Evolutionary conservation across 2,113 vertebrate genomes (phyloP), one percentile per base, ranked within the genome.

Genomic region (Alouatta palliata): DNA sequence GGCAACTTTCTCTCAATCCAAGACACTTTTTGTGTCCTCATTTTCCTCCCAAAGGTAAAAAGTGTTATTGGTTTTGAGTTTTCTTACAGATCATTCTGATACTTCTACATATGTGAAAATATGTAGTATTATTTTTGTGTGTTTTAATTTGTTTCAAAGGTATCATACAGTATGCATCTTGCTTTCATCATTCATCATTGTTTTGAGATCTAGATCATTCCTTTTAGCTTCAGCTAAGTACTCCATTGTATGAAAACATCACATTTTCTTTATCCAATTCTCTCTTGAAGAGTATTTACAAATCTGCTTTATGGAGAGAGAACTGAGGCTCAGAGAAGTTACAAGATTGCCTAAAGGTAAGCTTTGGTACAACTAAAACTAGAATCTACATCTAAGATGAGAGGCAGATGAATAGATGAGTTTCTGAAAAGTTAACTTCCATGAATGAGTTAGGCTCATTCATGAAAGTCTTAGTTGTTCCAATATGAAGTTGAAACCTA

Each of bases 301-400:
- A 37, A 88, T 73, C 19, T 56, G 43, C 54, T 90, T 86, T 85
- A 64, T 54, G 52, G 14, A 77, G 27, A 93, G 56, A 93, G 30
- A 87, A 91, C 17, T 54, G 96, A 87, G 21, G 70, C 37, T 90
- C 91, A 86, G 30, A 52, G 14, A 94, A 94, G 66, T 83, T 71
- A 87, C 5, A 77, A 14, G 82, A 83, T 83, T 77, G 37, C 9
- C n/a, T 47, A 23, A 83, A 83, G 49, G 1, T 94, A 77, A 25
- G 10, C 37, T 94, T 92, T 54, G 85, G 27, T n/a, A 79, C 25
- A 87, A 80, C 20, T 95, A 1, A 30, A 77, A 82, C 30, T 82
- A 49, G 76, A 95, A 87, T 40, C 25, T 30, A 71, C 2, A n/a
- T 71, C 70, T 87, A 77, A 70, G 32, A 52, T 84, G 52, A 95